Evolutionary conservation across 1,140 invertebrate species (phyloP).

Genomic region (Papilio polyxenes): DNA sequence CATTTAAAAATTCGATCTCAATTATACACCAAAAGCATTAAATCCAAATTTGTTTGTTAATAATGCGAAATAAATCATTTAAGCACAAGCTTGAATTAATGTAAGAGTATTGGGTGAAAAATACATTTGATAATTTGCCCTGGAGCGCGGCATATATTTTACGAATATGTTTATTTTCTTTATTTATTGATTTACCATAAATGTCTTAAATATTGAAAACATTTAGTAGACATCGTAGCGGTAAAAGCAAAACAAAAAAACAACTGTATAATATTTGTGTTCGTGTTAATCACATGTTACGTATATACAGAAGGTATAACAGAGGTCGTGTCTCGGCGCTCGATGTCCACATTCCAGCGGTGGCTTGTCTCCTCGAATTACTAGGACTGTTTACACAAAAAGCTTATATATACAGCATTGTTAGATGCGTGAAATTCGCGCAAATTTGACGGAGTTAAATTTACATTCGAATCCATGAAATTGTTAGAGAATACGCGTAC

Average conservation of each 20-base stretch:
- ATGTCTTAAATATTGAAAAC: slow-evolving; percentile 59
- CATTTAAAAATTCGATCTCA: slow-evolving; percentile 61
- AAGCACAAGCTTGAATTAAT: slow-evolving; percentile 70
- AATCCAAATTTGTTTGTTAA: slow-evolving; percentile 67
- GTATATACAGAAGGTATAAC: slow-evolving; percentile 55
- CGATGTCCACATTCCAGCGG: slow-evolving; percentile 50
- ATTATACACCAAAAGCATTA: slow-evolving; percentile 71
- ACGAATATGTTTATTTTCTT: slow-evolving; percentile 44
- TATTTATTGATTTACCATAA: slow-evolving; percentile 57
- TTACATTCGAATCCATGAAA: slow-evolving; percentile 60
- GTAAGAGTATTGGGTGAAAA: slow-evolving; percentile 78
- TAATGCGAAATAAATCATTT: slow-evolving; percentile 71
- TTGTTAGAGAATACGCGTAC: slow-evolving; percentile 60
- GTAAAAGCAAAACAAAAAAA: slow-evolving; percentile 77
- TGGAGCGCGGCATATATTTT: slow-evolving; percentile 60
- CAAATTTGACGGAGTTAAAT: slow-evolving; percentile 73
- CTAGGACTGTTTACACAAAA: slow-evolving; percentile 78
- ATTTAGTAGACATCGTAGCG: slow-evolving; percentile 79
- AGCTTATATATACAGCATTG: slow-evolving; percentile 78
- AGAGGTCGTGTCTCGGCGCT: slow-evolving; percentile 53
- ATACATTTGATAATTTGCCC: slow-evolving; percentile 73
- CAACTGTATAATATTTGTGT: slow-evolving; percentile 71
- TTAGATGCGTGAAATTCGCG: slow-evolving; percentile 77
- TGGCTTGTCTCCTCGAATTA: slow-evolving; percentile 53
- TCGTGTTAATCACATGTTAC: slow-evolving; percentile 79